Evolutionary conservation across 2,888 invertebrate genomes (phyloP), one percentile per base, ranked within the genome.

Genomic region (Chaitophorus viminalis): DNA sequence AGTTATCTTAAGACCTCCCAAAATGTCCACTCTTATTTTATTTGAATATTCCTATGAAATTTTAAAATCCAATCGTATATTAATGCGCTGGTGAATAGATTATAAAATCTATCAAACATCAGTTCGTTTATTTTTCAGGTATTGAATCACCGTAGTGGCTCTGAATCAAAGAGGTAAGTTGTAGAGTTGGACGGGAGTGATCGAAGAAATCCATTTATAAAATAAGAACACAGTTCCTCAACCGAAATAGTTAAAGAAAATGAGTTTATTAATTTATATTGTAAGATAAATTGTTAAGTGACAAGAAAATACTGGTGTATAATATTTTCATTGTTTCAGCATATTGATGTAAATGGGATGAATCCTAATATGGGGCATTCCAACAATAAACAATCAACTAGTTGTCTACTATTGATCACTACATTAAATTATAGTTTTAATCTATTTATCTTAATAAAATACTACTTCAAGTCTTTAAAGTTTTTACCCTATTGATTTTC

Each of bases 91-190:
- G 79, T 87, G 87, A 87, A 86, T 84, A 89, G 82, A 84, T 83
- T 88, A 84, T 88, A 88, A 90, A 90, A 91, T 92, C 93, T 94
- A 94, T 95, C 94, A 96, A 95, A 95, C 96, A 95, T 96, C 96
- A 96, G 96, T 96, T 95, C 93, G 95, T 95, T 95, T 96, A 94
- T 93, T 94, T 95, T 95, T 94, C 95, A 89, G 88, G 88, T 89
- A 87, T 84, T 86, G 89, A 85, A 82, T 86, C 82, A 79, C 52
- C 88, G 78, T 89, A 74, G 29, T 82, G 74, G 79, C 82, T 82
- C 83, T 81, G 83, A 81, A 79, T 84, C 88, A 74, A 88, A 36
- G 31, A 83, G 78, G 88, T 84, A 84, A 84, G 79, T 89, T 88
- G 70, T 88, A 88, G 76, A 79, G 85, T 87, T 87, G 87, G 87